These are phyloP conservation scores for Ptychodera flava DNA, from an alignment of 35 echinoderm and acorn worm species.

Conservation along the genomic window DNA sequence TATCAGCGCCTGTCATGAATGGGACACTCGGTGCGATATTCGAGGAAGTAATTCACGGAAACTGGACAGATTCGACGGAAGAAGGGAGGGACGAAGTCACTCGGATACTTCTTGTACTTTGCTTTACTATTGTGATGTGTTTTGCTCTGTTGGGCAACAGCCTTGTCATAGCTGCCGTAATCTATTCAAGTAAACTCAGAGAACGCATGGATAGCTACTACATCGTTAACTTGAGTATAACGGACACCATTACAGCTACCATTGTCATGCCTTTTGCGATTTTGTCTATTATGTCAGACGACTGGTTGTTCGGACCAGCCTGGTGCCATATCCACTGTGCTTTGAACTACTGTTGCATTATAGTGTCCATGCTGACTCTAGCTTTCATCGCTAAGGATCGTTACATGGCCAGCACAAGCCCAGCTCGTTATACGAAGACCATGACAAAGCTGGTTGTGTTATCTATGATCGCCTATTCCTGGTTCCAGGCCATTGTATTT, in stretches of 20 bases:
- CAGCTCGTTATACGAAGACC: constrained; percentile 21
- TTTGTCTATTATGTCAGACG: not conserved
- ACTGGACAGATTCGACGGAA: no score
- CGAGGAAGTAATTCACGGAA: no score
- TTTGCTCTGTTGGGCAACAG: constrained; percentile 46
- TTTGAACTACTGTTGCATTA: constrained; percentile 46
- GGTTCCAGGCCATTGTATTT: constrained; percentile 33
- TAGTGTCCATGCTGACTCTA: constrained; percentile 48
- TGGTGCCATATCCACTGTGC: constrained; percentile 46
- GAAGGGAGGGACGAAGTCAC: no score
- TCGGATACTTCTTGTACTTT: no score
- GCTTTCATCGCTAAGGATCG: constrained; percentile 35
- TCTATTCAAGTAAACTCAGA: constrained; percentile 14
- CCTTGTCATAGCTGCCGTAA: constrained; percentile 30
- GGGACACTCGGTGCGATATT: no score
- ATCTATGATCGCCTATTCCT: constrained; percentile 11
- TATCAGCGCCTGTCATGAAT: no score
- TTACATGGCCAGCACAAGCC: not conserved
- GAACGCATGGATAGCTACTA: constrained; percentile 25
- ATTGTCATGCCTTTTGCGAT: constrained; percentile 26
- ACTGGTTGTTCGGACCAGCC: not conserved
- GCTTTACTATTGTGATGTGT: no score
- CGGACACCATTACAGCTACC: constrained; percentile 31
- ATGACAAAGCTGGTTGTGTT: constrained; percentile 5
- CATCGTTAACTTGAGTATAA: constrained; percentile 43